Conservation (phyloP, 2,797 vertebrate genomes). For the Malacoctenus gilli region DNA sequence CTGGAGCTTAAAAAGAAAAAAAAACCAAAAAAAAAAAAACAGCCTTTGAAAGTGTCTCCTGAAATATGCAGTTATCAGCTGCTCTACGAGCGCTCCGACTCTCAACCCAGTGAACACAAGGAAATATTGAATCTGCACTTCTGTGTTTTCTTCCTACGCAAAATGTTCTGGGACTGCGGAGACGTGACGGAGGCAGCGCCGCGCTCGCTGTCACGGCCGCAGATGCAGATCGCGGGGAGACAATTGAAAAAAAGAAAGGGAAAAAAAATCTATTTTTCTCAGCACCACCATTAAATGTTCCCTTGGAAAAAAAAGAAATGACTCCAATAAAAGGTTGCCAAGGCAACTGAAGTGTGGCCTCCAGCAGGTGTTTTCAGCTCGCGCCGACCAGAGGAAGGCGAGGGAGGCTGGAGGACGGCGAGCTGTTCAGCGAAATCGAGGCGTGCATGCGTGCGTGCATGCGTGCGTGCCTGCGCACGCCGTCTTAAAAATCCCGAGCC, state of each 20-base stretch:
- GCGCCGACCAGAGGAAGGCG: constrained; percentile 2
- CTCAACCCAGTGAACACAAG: constrained; percentile 1
- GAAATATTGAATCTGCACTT: not conserved
- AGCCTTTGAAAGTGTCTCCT: not conserved
- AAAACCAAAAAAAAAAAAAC: too few relatives aligned
- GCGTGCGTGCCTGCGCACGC: too few relatives aligned
- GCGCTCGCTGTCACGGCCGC: constrained; percentile 16
- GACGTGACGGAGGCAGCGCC: constrained; percentile 16
- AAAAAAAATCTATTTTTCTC: constrained; percentile 55
- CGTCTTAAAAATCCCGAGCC: too few relatives aligned
- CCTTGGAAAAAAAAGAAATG: constrained; percentile 46
- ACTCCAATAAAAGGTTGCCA: constrained; percentile 64
- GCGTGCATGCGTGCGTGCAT: too few relatives aligned
- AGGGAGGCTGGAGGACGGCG: constrained; percentile 7
- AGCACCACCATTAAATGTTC: constrained; percentile 48
- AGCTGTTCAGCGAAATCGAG: constrained; percentile 11
- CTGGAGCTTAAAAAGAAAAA: too few relatives aligned
- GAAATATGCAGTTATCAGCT: not conserved
- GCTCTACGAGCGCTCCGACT: not conserved
- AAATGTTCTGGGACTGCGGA: constrained; percentile 12
- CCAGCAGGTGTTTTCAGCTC: constrained; percentile 61
- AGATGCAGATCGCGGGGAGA: constrained; percentile 41
- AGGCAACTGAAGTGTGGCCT: constrained; percentile 63
- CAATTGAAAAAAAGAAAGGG: too few relatives aligned
- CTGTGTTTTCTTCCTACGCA: constrained; percentile 5